phyloP scores from a whole-genome alignment of 2,888 invertebrate species.

The Unio pictorum region DNA sequence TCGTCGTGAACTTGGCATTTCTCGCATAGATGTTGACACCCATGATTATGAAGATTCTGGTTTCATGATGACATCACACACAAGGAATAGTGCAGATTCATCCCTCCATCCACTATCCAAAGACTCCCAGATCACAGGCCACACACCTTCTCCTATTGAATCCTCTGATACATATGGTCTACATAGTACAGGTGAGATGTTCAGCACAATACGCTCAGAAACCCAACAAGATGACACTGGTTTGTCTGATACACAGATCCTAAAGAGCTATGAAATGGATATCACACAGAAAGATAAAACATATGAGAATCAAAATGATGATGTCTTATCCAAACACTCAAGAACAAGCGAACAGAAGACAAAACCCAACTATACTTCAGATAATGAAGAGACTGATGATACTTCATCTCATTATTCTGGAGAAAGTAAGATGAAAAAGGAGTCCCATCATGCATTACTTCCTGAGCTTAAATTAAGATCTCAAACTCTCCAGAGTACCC shows the following conservation, averaged over 20 bases:
- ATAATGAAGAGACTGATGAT: too few relatives aligned
- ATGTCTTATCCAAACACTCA: conserved; percentile 5
- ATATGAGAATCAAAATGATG: conserved; percentile 25
- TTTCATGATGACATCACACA: conserved; percentile 2
- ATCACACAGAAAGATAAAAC: conserved; percentile 38
- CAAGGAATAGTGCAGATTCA: neutral
- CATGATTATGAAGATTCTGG: conserved; percentile 22
- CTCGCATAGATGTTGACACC: conserved; percentile 24
- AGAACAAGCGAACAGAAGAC: too few relatives aligned
- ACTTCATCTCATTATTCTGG: too few relatives aligned
- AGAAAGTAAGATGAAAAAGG: too few relatives aligned
- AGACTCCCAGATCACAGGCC: conserved; percentile 9
- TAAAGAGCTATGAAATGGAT: conserved; percentile 50
- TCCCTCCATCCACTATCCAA: neutral
- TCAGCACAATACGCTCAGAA: conserved; percentile 44
- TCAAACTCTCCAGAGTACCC: too few relatives aligned
- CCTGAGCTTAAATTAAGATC: too few relatives aligned
- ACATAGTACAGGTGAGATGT: conserved; percentile 43
- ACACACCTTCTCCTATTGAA: conserved; percentile 19
- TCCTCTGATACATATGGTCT: conserved; percentile 45
- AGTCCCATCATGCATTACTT: too few relatives aligned
- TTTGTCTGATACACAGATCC: conserved; percentile 44
- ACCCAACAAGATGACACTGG: conserved; percentile 34
- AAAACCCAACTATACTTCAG: too few relatives aligned
- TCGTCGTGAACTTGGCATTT: conserved; percentile 57